phyloP scores from a whole-genome alignment of 2,113 vertebrate genomes.

The Misgurnus mizolepis region DNA sequence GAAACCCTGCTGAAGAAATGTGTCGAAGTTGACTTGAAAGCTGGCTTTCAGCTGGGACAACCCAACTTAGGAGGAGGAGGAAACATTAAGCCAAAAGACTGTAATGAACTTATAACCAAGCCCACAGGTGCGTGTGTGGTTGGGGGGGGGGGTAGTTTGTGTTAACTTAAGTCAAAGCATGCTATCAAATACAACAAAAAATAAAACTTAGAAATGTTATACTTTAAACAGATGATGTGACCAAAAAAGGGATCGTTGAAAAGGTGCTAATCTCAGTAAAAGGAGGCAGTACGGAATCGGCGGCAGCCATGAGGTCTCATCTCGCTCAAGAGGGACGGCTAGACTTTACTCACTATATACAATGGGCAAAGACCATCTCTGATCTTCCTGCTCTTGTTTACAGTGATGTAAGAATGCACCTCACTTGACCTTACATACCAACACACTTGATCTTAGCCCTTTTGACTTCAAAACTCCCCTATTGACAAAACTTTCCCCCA shows the following conservation, averaged over 20 bases:
- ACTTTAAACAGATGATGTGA: not conserved
- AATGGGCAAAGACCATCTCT: conserved; percentile 79
- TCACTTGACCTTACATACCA: not conserved
- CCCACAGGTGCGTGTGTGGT: not conserved
- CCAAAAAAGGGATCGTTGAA: conserved; percentile 71
- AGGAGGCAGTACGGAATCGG: conserved; percentile 75
- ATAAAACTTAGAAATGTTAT: not conserved
- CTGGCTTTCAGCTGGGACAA: accelerated
- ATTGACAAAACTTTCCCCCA: no score
- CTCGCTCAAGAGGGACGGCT: conserved; percentile 59
- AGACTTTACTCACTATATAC: conserved; percentile 69
- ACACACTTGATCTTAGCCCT: no score
- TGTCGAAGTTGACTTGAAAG: conserved; percentile 65
- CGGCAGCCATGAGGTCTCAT: conserved; percentile 75
- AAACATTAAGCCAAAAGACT: accelerated
- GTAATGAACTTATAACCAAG: not conserved
- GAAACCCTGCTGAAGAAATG: conserved; percentile 72
- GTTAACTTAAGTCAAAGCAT: not conserved
- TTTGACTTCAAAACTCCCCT: no score
- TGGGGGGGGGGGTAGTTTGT: conserved; percentile 59
- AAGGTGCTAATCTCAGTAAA: conserved; percentile 79
- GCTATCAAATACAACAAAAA: no score
- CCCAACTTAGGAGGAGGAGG: accelerated
- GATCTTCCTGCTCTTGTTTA: conserved; percentile 76
- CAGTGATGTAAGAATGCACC: conserved; percentile 64